Evolutionary conservation across 2,797 vertebrate genomes (phyloP), one percentile per base, ranked within the genome.

Genomic region (Helarctos malayanus): DNA sequence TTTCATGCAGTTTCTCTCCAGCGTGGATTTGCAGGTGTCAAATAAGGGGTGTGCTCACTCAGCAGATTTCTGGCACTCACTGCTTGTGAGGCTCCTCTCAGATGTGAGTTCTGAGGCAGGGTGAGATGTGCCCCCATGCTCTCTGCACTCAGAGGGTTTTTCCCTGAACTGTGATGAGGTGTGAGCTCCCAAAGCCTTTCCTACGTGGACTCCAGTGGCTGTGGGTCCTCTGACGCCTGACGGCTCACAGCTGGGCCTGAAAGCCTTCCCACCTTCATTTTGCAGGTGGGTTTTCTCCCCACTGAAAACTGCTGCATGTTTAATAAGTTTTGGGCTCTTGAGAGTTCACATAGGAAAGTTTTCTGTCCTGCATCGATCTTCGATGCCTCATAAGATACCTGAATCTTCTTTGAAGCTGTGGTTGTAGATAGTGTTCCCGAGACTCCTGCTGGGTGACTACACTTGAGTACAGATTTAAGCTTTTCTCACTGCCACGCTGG

Each of bases 351-450:
- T 65, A 19, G 78, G 10, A 11, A 4, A 63, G 90, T 83, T 15
- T 63, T 93, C 88, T 75, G 92, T 27, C 76, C 71, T 1, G 95
- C 83, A 2, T 94, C 95, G 7, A 29, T n/a, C 91, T 85, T 65
- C 45, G 49, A 23, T 93, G 96, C 19, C 73, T 65, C 25, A 11
- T 45, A 16, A 90, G 89, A 23, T 94, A 23, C 92, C 97, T 52
- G 89, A 73, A 5, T 93, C 76, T 41, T 27, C 38, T 25, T 45
- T 29, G 38, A 35, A 35, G 3, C 52, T 7, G 32, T 57, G 23
- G 9, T 38, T 18, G 6, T 38, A 10, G 12, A 2, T 21, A 1
- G 0, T 11, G 57, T 68, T 19, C 35, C 71, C 57, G 9, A 3
- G 63, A 35, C 7, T 11, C 23, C 19, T 61, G 15, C 38, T 9